Evolutionary conservation across 2,113 vertebrate genomes (phyloP).

Genomic region (Atlantisia rogersi): DNA sequence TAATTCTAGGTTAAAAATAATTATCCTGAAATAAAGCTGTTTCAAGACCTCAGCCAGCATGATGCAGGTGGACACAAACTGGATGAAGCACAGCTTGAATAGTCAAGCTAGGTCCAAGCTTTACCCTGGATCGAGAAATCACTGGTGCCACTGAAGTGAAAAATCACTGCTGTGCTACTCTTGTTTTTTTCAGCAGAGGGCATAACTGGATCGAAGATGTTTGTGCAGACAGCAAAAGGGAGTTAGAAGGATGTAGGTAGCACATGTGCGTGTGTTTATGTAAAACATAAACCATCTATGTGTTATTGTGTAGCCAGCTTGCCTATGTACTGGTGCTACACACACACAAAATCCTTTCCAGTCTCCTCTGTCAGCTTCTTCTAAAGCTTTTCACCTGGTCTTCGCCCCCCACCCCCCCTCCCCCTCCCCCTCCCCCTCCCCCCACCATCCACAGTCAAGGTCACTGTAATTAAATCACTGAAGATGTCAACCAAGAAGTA

Average conservation of each 20-base stretch:
- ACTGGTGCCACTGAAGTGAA: background rate
- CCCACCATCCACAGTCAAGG: background rate
- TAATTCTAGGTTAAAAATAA: background rate
- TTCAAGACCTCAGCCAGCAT: background rate
- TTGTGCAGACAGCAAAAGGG: background rate
- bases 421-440: background rate
- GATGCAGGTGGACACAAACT: background rate
- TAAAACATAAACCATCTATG: background rate
- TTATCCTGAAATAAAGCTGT: background rate
- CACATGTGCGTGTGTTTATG: background rate
- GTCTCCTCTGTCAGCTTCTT: background rate
- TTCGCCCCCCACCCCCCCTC: background rate
- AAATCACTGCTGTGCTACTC: background rate
- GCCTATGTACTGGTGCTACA: background rate
- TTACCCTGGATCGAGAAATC: background rate
- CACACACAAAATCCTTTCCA: background rate
- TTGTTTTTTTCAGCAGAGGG: background rate
- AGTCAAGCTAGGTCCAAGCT: background rate
- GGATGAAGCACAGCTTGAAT: background rate
- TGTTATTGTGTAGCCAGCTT: background rate
- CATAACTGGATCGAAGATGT: background rate
- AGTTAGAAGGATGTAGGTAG: background rate
- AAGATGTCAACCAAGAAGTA: background rate
- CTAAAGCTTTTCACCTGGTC: background rate
- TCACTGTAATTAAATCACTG: background rate